phyloP scores from a whole-genome alignment of 2,113 vertebrate genomes.

The Nannospalax galili region DNA sequence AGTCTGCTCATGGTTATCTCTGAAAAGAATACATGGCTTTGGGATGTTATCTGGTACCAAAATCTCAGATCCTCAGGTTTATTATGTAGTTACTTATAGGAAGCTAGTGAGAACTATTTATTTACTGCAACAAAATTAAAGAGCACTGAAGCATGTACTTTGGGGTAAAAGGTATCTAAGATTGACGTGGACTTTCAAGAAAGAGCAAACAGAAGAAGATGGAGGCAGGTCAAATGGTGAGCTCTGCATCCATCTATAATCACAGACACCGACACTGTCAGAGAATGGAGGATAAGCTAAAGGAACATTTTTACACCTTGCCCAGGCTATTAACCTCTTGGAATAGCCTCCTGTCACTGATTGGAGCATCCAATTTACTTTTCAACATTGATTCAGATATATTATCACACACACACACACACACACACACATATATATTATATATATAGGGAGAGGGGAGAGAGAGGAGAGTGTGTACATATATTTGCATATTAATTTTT shows the following conservation, averaged over 20 bases:
- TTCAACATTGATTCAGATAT: neutral
- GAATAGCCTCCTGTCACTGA: slow-evolving; percentile 57
- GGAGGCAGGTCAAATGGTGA: neutral
- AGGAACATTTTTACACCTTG: slow-evolving; percentile 28
- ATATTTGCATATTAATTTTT: neutral
- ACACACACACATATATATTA: neutral
- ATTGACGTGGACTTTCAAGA: slow-evolving; percentile 55
- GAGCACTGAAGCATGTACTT: slow-evolving; percentile 71
- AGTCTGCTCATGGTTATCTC: slow-evolving; percentile 19
- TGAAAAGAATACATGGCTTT: slow-evolving; percentile 39
- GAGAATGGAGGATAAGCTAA: slow-evolving; percentile 15
- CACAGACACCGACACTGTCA: neutral
- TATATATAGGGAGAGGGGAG: neutral
- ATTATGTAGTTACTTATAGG: slow-evolving; percentile 22
- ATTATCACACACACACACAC: neutral
- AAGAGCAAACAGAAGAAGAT: slow-evolving; percentile 44
- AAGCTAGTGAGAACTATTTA: slow-evolving; percentile 44
- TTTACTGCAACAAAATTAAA: slow-evolving; percentile 74
- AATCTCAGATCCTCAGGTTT: slow-evolving; percentile 13
- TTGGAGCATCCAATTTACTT: slow-evolving; percentile 62
- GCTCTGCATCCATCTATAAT: neutral
- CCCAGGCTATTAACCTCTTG: slow-evolving; percentile 45
- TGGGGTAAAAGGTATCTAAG: slow-evolving; percentile 60
- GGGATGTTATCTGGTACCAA: slow-evolving; percentile 32
- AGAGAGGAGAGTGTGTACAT: neutral